A percentile compares a stretch with the other conserved stretches of the same genome.
Conservation (phyloP, 64 coral and sea anemone genomes). For the Acropora yongei region DNA sequence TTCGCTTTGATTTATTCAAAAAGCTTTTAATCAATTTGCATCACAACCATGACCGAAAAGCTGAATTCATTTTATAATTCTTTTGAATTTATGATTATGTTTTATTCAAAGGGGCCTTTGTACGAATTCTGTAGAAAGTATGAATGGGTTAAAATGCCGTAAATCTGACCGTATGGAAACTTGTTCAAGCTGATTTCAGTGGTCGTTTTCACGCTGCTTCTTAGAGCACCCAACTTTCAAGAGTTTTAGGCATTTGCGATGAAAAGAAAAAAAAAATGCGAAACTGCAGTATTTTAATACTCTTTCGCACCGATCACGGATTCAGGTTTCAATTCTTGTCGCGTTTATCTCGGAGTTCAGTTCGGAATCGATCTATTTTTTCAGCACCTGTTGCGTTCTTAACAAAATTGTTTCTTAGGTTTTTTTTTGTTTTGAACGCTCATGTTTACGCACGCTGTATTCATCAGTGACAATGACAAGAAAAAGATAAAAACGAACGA, state of each 20-base stretch:
- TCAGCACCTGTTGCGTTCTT: not conserved
- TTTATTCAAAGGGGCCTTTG: conserved; percentile 13
- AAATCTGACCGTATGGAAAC: no score
- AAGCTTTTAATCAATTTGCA: conserved; percentile 21
- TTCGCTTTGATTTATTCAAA: not conserved
- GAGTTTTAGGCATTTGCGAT: no score
- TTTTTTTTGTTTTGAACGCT: no score
- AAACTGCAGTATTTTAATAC: no score
- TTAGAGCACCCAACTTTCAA: not conserved
- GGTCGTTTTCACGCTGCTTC: not conserved
- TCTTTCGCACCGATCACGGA: not conserved
- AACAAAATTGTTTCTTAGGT: no score
- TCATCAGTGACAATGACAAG: not conserved
- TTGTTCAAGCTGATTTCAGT: no score
- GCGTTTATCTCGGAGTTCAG: not conserved
- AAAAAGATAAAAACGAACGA: not conserved
- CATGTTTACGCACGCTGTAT: no score
- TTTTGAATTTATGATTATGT: not conserved
- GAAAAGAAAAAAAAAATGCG: no score
- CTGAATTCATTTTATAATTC: not conserved
- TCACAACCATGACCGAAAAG: not conserved
- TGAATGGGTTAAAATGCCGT: not conserved
- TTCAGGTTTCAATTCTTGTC: not conserved
- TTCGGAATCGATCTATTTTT: not conserved
- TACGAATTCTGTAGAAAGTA: no score